Conservation (phyloP, 2,113 vertebrate genomes). For the Opisthocomus hoazin region DNA sequence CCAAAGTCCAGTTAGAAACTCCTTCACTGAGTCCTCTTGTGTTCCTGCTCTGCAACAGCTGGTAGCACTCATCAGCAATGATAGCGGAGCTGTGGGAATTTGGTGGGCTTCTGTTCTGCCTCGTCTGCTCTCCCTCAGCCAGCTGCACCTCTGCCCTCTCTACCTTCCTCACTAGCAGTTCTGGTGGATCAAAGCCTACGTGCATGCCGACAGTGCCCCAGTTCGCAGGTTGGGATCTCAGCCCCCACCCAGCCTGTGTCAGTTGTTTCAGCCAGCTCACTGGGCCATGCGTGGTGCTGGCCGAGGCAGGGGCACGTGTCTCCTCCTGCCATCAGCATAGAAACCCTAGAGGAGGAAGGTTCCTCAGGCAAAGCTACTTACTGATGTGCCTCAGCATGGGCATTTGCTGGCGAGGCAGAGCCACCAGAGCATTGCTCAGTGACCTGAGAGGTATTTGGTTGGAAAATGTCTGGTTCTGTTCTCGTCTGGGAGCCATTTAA, state of each 20-base stretch:
- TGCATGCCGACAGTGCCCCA: no score
- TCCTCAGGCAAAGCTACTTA: constrained; percentile 40
- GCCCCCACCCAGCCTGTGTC: rapidly evolving
- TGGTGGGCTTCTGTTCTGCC: neutral
- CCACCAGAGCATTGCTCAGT: constrained; percentile 67
- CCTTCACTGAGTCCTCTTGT: neutral
- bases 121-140: neutral
- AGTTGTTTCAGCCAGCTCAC: neutral
- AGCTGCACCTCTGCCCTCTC: neutral
- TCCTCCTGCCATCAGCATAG: neutral
- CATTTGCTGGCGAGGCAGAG: constrained; percentile 39
- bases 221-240: neutral
- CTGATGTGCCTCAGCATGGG: neutral
- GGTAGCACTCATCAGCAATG: neutral
- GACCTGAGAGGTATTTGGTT: constrained; percentile 67
- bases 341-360: neutral
- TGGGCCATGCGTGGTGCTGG: neutral
- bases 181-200: neutral
- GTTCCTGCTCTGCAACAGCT: neutral
- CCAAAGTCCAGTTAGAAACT: neutral
- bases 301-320: rapidly evolving
- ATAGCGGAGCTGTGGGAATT: neutral
- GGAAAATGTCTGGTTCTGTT: constrained; percentile 61
- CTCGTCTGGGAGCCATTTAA: constrained; percentile 55
- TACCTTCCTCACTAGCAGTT: neutral